A percentile compares a stretch with the other conserved stretches of the same genome.
These are phyloP conservation scores for Puma concolor DNA, from an alignment of 2,113 vertebrate genomes.

Conservation along the genomic window DNA sequence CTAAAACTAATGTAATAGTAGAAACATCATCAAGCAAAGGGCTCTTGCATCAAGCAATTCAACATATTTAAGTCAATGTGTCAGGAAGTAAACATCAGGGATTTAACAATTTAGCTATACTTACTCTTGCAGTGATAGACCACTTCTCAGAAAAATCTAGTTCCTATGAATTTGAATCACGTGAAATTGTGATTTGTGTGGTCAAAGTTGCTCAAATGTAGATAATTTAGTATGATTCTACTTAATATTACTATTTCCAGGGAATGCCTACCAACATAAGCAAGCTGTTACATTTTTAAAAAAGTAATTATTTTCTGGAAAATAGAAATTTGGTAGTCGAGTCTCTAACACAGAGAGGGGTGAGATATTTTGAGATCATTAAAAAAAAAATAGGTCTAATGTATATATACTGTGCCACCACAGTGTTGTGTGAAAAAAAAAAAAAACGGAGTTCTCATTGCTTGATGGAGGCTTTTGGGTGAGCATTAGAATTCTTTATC, in stretches of 20 bases:
- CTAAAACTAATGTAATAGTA: neutral
- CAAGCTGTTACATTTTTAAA: neutral
- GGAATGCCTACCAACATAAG: neutral
- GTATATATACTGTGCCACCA: neutral
- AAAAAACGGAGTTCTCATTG: neutral
- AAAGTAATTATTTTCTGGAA: conserved; percentile 28
- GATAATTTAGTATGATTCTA: neutral
- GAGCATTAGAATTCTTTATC: neutral
- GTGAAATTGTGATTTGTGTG: neutral
- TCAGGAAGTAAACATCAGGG: neutral
- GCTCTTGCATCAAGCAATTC: neutral
- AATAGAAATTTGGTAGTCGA: neutral
- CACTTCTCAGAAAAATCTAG: neutral
- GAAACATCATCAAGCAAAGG: conserved; percentile 15
- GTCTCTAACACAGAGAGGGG: neutral
- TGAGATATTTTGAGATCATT: neutral
- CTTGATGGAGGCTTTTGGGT: neutral
- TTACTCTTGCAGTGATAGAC: neutral
- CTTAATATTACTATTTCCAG: neutral
- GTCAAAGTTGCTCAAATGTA: neutral
- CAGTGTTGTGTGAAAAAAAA: neutral
- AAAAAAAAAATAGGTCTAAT: neutral
- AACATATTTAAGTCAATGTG: conserved; percentile 10
- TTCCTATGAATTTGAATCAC: conserved; percentile 4
- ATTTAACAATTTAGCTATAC: neutral